phyloP scores from a whole-genome alignment of 2,888 invertebrate species.

The Troides helena region DNA sequence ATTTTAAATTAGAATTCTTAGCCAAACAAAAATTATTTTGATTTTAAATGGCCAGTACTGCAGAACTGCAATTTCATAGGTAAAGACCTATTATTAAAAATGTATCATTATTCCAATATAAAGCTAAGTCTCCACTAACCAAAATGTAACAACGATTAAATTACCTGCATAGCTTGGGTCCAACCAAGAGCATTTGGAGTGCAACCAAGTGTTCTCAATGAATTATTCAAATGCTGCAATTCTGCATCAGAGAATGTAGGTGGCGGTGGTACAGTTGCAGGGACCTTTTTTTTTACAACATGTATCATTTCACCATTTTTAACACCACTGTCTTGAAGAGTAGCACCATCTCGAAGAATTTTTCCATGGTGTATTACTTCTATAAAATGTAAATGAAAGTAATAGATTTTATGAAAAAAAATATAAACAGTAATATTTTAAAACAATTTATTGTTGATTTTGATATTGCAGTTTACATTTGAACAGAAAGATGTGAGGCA shows the following conservation, averaged over 20 bases:
- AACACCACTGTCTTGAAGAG: conserved; percentile 83
- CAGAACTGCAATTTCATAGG: no score
- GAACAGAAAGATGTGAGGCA: no score
- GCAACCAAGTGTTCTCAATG: conserved; percentile 81
- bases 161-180: conserved; percentile 83
- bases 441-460: no score
- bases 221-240: conserved; percentile 81
- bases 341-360: conserved; percentile 81
- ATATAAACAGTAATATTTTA: neutral
- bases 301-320: conserved; percentile 80
- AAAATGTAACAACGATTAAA: neutral
- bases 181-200: conserved; percentile 81
- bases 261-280: conserved; percentile 53
- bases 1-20: no score
- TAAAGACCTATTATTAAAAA: no score
- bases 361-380: conserved; percentile 87
- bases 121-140: no score
- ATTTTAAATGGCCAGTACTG: no score
- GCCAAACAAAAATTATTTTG: no score
- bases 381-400: conserved; percentile 47
- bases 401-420: neutral
- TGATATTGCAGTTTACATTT: no score
- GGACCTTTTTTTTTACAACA: conserved; percentile 75
- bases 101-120: no score
- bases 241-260: conserved; percentile 79